These are phyloP conservation scores for Epinephelus moara DNA, from an alignment of 2,113 vertebrate genomes.

Conservation along the genomic window DNA sequence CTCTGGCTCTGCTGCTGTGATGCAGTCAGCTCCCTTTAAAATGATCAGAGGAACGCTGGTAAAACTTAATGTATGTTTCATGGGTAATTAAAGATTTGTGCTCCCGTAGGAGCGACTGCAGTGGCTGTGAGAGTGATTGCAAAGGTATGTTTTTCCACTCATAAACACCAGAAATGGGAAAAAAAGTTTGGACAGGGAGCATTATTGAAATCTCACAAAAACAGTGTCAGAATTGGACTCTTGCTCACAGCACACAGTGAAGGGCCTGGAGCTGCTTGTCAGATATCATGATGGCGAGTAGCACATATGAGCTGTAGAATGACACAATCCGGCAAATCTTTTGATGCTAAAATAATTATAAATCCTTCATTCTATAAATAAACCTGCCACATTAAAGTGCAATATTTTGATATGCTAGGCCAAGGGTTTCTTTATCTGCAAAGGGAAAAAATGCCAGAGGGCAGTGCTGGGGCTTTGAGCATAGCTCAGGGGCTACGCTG, in stretches of 20 bases:
- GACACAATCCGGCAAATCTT: slow-evolving; percentile 42
- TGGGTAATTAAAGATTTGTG: slow-evolving; percentile 59
- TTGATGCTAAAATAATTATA: slow-evolving; percentile 73
- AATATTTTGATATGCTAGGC: slow-evolving; percentile 59
- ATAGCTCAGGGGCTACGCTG: slow-evolving; percentile 59
- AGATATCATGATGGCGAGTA: slow-evolving; percentile 41
- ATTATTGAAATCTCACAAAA: slow-evolving; percentile 42
- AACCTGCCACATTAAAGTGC: slow-evolving; percentile 47
- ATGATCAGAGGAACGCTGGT: slow-evolving; percentile 39
- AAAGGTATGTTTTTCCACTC: slow-evolving; percentile 47
- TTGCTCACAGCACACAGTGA: slow-evolving; percentile 6
- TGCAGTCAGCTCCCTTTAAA: slow-evolving; percentile 26
- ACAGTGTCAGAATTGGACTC: slow-evolving; percentile 29
- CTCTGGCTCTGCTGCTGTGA: neutral
- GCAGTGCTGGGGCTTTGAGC: slow-evolving; percentile 62
- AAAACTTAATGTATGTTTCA: slow-evolving; percentile 61
- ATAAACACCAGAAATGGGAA: slow-evolving; percentile 49
- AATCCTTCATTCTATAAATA: slow-evolving; percentile 64
- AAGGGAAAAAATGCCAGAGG: slow-evolving; percentile 62
- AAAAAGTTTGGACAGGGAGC: slow-evolving; percentile 34
- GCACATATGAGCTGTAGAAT: slow-evolving; percentile 42
- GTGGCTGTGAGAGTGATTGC: slow-evolving; percentile 10
- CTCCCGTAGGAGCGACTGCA: slow-evolving; percentile 31
- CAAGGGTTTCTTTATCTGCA: slow-evolving; percentile 59
- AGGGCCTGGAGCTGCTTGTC: slow-evolving; percentile 53